Evolutionary conservation across 2,888 invertebrate genomes (phyloP).

Genomic region (Epistrophe eligans): DNA sequence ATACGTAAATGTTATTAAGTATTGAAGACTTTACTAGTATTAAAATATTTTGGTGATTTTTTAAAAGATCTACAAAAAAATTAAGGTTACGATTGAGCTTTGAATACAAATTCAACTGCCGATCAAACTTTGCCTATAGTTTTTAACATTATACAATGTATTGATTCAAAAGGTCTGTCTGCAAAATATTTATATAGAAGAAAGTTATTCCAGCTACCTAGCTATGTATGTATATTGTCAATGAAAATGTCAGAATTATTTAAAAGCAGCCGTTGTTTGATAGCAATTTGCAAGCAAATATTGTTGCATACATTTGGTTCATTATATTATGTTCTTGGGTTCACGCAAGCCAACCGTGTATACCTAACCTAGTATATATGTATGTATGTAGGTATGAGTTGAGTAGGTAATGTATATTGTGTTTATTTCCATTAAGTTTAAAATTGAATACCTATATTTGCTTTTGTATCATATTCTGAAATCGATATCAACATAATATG

Average conservation of each 20-base stretch:
- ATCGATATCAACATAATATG: not conserved
- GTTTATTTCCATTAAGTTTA: conserved; percentile 15
- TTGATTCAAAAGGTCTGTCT: not conserved
- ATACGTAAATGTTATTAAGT: no score
- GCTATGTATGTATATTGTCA: not conserved
- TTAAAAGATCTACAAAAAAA: no score
- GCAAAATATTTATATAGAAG: not conserved
- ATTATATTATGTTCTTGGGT: not conserved
- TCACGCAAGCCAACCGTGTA: not conserved
- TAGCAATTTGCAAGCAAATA: conserved; percentile 9
- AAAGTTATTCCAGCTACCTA: conserved; percentile 3
- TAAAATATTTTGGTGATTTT: no score
- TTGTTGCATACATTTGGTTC: not conserved
- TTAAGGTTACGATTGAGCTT: no score
- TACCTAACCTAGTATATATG: no score
- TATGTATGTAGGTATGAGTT: no score
- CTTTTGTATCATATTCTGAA: not conserved
- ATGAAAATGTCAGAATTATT: conserved; percentile 19
- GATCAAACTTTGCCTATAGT: not conserved
- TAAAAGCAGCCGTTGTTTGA: not conserved
- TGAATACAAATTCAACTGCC: not conserved
- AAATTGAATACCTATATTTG: conserved; percentile 33
- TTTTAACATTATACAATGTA: not conserved
- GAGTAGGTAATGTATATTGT: not conserved
- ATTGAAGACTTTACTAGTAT: no score